phyloP scores from a whole-genome alignment of 1,140 invertebrate genomes.

The Oreohelix idahoensis region DNA sequence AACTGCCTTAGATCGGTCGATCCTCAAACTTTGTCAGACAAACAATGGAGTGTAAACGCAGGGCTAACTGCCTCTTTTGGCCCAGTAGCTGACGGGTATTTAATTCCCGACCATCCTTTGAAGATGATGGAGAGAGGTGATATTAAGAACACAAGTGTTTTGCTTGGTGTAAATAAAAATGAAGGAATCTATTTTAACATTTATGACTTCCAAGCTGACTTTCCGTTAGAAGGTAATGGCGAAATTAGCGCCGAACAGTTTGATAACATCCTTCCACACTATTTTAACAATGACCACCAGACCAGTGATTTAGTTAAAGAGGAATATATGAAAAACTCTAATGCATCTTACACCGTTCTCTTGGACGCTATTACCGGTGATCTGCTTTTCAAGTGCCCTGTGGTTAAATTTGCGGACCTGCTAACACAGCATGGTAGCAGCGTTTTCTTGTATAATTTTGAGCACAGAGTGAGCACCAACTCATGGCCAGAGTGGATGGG shows the following conservation, averaged over 20 bases:
- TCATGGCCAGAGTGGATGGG: constrained; percentile 97
- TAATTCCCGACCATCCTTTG: constrained; percentile 87
- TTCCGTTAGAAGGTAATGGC: constrained; percentile 27
- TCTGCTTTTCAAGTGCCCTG: constrained; percentile 58
- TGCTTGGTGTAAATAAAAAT: constrained; percentile 94
- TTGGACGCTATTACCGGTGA: constrained; percentile 50
- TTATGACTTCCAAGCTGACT: constrained; percentile 48
- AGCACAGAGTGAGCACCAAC: constrained; percentile 74
- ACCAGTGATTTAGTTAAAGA: constrained; percentile 76
- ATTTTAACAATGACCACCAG: constrained; percentile 72
- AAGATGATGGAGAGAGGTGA: constrained; percentile 84
- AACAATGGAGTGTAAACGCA: background rate
- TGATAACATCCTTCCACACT: constrained; percentile 34
- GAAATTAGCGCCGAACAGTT: constrained; percentile 49
- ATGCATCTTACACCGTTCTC: constrained; percentile 37
- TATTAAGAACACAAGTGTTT: constrained; percentile 91
- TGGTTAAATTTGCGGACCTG: constrained; percentile 46
- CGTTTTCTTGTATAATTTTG: constrained; percentile 57
- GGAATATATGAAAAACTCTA: background rate
- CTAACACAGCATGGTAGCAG: constrained; percentile 78
- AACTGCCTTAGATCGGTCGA: constrained; percentile 82
- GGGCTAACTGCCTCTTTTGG: constrained; percentile 84
- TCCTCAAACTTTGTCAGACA: constrained; percentile 76
- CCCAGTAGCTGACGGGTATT: constrained; percentile 92
- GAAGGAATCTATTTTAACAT: constrained; percentile 75